Conservation (phyloP, 2,888 invertebrate genomes). For the Ophion ventricosus region DNA sequence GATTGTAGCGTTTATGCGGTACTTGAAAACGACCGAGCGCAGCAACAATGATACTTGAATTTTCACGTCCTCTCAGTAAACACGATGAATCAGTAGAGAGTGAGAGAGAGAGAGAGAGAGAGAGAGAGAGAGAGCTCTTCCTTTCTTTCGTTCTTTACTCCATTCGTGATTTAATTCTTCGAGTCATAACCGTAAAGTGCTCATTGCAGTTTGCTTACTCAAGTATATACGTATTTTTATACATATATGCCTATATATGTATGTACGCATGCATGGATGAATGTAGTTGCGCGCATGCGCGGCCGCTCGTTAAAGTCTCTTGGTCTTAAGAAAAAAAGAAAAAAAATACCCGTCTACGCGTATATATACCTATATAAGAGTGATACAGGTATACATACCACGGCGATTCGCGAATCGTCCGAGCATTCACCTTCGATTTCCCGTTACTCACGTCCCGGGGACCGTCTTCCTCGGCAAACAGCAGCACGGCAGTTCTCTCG, state of each 20-base stretch:
- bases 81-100: background rate
- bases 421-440: conserved; percentile 83
- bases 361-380: conserved; percentile 33
- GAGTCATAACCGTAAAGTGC: background rate
- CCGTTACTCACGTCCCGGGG: conserved; percentile 79
- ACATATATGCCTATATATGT: background rate
- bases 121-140: background rate
- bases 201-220: conserved; percentile 2
- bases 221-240: background rate
- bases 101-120: background rate
- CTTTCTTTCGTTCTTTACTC: background rate
- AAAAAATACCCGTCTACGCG: conserved; percentile 30
- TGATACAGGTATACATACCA: conserved; percentile 40
- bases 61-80: conserved; percentile 3
- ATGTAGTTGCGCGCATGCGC: conserved; percentile 49
- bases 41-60: conserved; percentile 3
- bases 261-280: background rate
- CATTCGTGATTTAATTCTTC: background rate
- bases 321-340: background rate
- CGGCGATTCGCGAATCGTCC: conserved; percentile 80
- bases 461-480: conserved; percentile 58
- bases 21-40: background rate
- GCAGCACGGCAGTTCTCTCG: conserved; percentile 46
- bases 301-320: conserved; percentile 52
- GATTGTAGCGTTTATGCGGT: background rate